Base-by-base conservation (phyloP, 2,113 vertebrate species). In the Cheirogaleus medius region DNA sequence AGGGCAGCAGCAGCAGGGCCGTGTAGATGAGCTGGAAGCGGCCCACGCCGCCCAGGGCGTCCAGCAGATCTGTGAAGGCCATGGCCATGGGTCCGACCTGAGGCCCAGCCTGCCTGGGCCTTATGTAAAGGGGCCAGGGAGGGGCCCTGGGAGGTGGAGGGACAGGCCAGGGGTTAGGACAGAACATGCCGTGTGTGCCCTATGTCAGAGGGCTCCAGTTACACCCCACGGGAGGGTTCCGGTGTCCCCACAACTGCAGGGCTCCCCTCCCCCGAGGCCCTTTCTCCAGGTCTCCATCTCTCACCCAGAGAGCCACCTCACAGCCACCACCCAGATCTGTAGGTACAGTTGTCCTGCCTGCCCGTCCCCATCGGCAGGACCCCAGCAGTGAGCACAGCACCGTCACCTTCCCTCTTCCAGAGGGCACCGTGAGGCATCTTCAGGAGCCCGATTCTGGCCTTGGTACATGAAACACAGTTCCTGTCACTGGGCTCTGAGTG, bases 51-150 rank as follows among this genome's bases (percentile, higher is more conserved):
- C 99, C 99, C 34, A 99, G 81, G 0, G 87, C 63, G 29, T 99
- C 98, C 87, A 99, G 92, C 87, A 99, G 94, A 66, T 95, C 94
- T 6, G 98, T 94, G 20, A 99, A 99, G 6, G 98, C 98, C 98
- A 99, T 98, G 92, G 89, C 73, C 27, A 1, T 0, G 0, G 56
- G 37, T 44, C 39, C 8, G n/a, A 44, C 17, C 66, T 1, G 5
- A 14, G 6, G 82, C 66, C 47, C 49, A 23, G 74, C 9, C 54
- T 21, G 58, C 68, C 13, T 0, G 1, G 78, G 68, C 49, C 81
- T 98, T 97, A 98, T 93, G 71, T 97, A 78, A 82, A 71, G 84
- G 52, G 47, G n/a, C 23, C 0, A 3, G 73, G 87, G 27, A 29
- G 5, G 42, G 82, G 34, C 68, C 9, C 52, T 3, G 13, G 89